Percentiles rank a stretch among this genome's conserved stretches.
Conservation (phyloP, 2,113 vertebrate genomes). For the Chaetura pelagica region DNA sequence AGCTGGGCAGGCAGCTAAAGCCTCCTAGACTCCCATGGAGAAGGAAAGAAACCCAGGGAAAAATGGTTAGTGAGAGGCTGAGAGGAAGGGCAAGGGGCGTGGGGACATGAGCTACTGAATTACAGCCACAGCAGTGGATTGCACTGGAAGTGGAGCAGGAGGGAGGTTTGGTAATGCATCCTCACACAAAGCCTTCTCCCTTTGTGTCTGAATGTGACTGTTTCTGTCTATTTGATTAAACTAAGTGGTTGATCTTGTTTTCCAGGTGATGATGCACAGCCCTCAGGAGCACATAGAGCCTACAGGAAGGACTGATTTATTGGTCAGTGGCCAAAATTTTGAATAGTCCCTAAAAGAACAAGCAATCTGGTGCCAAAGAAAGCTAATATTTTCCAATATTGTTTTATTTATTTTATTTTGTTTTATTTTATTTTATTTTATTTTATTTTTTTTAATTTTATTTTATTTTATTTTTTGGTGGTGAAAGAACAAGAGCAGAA, state of each 20-base stretch:
- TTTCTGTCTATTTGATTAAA: constrained; percentile 17
- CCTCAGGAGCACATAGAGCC: not conserved
- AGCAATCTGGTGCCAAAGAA: not conserved
- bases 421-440: not conserved
- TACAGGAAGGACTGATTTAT: not conserved
- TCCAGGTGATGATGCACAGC: not conserved
- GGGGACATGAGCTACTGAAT: not conserved
- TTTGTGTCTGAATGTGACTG: not conserved
- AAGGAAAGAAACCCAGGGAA: not conserved
- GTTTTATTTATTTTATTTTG: not conserved
- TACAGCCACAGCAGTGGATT: not conserved
- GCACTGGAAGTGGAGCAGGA: not conserved
- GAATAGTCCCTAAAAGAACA: not conserved
- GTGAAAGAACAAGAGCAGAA: not conserved
- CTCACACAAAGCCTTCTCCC: not conserved
- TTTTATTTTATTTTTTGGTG: not conserved
- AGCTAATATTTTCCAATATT: not conserved
- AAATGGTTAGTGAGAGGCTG: not conserved
- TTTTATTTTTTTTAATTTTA: not conserved
- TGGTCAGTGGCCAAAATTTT: not conserved
- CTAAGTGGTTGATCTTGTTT: not conserved
- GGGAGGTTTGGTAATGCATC: not conserved
- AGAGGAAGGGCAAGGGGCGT: not conserved
- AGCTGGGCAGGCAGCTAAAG: constrained; percentile 10
- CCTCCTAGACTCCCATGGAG: not conserved